Conservation (phyloP, 2,888 invertebrate species). For the Synergus itoensis region DNA sequence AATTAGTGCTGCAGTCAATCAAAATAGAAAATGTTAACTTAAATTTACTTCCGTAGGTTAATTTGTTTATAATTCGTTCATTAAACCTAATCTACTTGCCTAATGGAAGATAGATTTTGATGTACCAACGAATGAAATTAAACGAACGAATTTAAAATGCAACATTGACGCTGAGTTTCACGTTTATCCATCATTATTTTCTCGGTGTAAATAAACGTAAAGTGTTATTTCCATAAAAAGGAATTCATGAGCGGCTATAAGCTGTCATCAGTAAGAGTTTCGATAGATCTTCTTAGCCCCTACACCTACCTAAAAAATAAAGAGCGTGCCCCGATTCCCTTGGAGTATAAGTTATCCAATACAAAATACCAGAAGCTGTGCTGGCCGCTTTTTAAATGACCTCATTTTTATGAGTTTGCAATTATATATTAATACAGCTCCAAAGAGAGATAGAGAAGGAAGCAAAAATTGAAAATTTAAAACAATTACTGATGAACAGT, state of each 20-base stretch:
- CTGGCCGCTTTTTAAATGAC: neutral
- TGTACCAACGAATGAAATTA: neutral
- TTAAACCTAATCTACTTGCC: neutral
- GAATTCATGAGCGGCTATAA: neutral
- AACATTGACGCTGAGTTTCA: neutral
- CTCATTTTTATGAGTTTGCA: constrained; percentile 11
- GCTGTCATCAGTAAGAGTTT: neutral
- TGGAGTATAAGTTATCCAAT: neutral
- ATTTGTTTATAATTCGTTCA: neutral
- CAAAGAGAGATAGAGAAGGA: constrained; percentile 34
- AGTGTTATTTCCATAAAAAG: neutral
- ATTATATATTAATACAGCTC: neutral
- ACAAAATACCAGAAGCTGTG: neutral
- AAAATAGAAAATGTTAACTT: neutral
- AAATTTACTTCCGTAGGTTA: neutral
- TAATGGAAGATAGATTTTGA: no score
- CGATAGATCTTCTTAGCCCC: neutral
- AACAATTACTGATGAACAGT: constrained; percentile 44
- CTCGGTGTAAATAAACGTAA: neutral
- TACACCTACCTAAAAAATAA: neutral
- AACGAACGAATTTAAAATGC: no score
- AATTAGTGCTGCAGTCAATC: neutral
- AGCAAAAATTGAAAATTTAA: constrained; percentile 48
- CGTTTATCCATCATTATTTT: neutral
- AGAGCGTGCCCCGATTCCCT: neutral